phyloP scores from a whole-genome alignment of 2,888 invertebrate species.

The Antheraea yamamai region DNA sequence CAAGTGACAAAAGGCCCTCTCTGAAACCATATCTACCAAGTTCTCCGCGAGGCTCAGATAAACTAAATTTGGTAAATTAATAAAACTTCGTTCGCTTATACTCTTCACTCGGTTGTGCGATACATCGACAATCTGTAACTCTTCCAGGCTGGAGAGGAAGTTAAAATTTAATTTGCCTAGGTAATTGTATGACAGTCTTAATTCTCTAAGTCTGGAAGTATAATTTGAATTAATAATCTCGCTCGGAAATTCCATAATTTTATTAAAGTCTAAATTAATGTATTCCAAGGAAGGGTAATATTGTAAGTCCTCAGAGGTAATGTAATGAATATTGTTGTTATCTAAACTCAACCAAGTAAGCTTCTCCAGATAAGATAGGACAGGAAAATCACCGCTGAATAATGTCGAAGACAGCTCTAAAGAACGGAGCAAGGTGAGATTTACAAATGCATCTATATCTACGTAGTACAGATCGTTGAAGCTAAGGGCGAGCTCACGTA shows the following conservation, averaged over 20 bases:
- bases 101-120: conserved; percentile 86
- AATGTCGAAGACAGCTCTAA: conserved; percentile 91
- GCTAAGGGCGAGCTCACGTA: conserved; percentile 92
- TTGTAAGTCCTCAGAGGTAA: conserved; percentile 84
- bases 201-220: conserved; percentile 87
- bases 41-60: conserved; percentile 91
- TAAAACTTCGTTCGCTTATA: conserved; percentile 85
- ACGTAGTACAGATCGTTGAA: conserved; percentile 91
- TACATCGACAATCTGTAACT: conserved; percentile 87
- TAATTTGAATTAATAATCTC: conserved; percentile 55
- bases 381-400: conserved; percentile 86
- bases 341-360: conserved; percentile 91
- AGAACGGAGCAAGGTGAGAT: conserved; percentile 87
- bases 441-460: conserved; percentile 84
- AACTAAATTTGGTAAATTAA: conserved; percentile 85
- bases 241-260: conserved; percentile 85
- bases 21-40: conserved; percentile 84
- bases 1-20: conserved; percentile 86
- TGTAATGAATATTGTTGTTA: conserved; percentile 87
- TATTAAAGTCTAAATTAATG: conserved; percentile 92
- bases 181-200: conserved; percentile 90
- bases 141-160: conserved; percentile 85
- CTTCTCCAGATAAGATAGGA: conserved; percentile 83
- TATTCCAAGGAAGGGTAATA: conserved; percentile 86
- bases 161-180: conserved; percentile 84